Evolutionary conservation across 2,888 invertebrate species (phyloP).

Genomic region (Helleia helle): DNA sequence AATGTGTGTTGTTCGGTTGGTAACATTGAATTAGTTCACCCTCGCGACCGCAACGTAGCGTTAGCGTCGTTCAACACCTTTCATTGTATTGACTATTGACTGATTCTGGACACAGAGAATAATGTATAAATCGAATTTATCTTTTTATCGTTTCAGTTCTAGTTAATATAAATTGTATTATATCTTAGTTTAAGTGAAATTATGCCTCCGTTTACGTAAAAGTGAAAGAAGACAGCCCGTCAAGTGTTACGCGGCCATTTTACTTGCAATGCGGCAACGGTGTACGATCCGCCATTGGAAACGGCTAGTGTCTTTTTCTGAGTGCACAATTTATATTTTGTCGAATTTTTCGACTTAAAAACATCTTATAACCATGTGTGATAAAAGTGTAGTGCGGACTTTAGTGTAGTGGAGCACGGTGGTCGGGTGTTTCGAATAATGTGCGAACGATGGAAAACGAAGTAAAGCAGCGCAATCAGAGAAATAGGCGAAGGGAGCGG

Average conservation of each 20-base stretch:
- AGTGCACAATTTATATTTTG: slow-evolving; percentile 75
- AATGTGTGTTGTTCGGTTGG: slow-evolving; percentile 44
- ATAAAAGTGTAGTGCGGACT: slow-evolving; percentile 72
- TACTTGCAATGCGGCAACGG: slow-evolving; percentile 82
- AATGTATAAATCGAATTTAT: slow-evolving; percentile 79
- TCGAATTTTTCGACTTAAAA: slow-evolving; percentile 65
- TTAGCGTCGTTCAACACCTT: slow-evolving; percentile 80
- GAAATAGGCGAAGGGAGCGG: slow-evolving; percentile 91
- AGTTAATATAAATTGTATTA: slow-evolving; percentile 63
- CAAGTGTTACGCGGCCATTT: slow-evolving; percentile 79
- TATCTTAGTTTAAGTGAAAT: slow-evolving; percentile 69
- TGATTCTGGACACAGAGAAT: slow-evolving; percentile 76
- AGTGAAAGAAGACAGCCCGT: slow-evolving; percentile 68
- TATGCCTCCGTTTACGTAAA: slow-evolving; percentile 69
- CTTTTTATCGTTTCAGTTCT: slow-evolving; percentile 69
- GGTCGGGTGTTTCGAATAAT: slow-evolving; percentile 75
- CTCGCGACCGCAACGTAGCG: slow-evolving; percentile 73
- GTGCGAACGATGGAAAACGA: slow-evolving; percentile 86
- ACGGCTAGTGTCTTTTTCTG: slow-evolving; percentile 78
- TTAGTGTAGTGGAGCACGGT: slow-evolving; percentile 74
- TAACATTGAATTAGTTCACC: slow-evolving; percentile 62
- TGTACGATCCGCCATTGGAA: slow-evolving; percentile 83
- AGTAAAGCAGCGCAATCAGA: slow-evolving; percentile 87
- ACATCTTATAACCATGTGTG: slow-evolving; percentile 69
- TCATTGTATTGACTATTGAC: slow-evolving; percentile 84